Evolutionary conservation across 2,113 vertebrate species (phyloP).

Genomic region (Pardalotus punctatus): DNA sequence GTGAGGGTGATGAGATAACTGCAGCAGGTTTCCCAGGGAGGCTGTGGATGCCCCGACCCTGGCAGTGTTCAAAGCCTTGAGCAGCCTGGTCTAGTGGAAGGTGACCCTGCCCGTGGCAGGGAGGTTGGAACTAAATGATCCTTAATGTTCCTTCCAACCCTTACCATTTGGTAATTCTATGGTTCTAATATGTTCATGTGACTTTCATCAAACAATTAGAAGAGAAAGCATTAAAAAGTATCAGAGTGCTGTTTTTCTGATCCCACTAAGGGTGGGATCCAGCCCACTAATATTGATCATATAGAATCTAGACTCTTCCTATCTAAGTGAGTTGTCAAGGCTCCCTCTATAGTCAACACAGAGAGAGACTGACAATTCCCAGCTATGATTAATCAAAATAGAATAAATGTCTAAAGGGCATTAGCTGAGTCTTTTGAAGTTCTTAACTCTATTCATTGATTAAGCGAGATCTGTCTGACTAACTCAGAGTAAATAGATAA

Average conservation of each 20-base stretch:
- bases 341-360: constrained; percentile 35
- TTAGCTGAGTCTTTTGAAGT: background rate
- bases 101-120: no score
- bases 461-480: background rate
- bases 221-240: background rate
- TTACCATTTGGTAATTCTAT: background rate
- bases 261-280: background rate
- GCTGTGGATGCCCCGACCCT: background rate
- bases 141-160: background rate
- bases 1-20: background rate
- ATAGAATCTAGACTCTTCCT: background rate
- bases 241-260: background rate
- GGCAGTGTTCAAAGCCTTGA: background rate
- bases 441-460: background rate
- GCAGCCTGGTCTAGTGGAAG: background rate
- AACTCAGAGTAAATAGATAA: background rate
- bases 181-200: background rate
- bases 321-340: constrained; percentile 30
- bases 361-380: background rate
- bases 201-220: background rate
- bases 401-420: background rate
- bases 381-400: background rate
- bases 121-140: background rate
- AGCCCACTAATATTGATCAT: background rate
- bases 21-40: background rate